Conservation (phyloP, 2,797 vertebrate species). For the Labeo calbasu region DNA sequence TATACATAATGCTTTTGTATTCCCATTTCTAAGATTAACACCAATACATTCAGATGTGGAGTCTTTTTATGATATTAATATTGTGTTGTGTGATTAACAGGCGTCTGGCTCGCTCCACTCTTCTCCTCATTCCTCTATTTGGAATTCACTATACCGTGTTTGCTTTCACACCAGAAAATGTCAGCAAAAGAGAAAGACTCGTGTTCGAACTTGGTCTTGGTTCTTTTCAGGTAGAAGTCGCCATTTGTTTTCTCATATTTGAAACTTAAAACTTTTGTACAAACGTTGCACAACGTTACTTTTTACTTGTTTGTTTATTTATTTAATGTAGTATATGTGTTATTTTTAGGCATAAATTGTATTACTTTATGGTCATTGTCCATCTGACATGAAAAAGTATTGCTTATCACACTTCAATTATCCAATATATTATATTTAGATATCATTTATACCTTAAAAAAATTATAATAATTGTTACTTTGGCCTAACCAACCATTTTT, state of each 20-base stretch:
- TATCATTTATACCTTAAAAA: background rate
- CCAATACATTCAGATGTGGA: background rate
- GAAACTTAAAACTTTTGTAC: background rate
- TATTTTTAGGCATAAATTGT: background rate
- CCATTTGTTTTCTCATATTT: background rate
- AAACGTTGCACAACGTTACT: background rate
- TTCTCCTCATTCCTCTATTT: constrained; percentile 96
- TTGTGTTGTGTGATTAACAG: constrained; percentile 70
- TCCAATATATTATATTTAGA: background rate
- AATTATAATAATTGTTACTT: background rate
- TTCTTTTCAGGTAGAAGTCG: constrained; percentile 89
- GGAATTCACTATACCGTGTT: constrained; percentile 99
- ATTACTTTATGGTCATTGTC: background rate
- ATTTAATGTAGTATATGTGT: background rate
- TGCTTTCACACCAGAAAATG: constrained; percentile 96
- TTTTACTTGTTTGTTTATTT: background rate
- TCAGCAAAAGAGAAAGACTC: constrained; percentile 94
- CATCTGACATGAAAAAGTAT: background rate
- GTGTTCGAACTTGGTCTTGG: constrained; percentile 97
- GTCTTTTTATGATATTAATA: background rate
- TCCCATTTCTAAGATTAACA: background rate
- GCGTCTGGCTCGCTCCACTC: constrained; percentile 94
- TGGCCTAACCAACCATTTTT: background rate
- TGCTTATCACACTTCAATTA: background rate
- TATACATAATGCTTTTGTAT: background rate